phyloP scores from a whole-genome alignment of 2,113 vertebrate species.

The Corvus hawaiiensis region DNA sequence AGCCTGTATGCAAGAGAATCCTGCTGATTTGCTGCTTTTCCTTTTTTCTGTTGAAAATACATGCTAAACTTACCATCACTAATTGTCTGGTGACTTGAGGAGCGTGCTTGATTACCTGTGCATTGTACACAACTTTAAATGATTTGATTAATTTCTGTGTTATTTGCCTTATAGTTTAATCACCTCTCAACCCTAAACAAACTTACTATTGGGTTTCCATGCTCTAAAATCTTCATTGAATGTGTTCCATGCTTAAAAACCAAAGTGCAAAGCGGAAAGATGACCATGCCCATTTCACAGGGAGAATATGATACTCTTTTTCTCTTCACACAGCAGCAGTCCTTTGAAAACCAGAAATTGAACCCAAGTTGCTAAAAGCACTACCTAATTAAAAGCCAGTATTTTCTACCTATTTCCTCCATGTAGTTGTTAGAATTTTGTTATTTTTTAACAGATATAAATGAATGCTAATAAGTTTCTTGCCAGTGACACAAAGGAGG shows the following conservation, averaged over 20 bases:
- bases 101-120: not conserved
- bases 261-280: not conserved
- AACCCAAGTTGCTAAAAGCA: not conserved
- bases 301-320: not conserved
- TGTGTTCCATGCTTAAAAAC: not conserved
- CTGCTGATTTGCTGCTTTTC: not conserved
- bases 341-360: not conserved
- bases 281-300: not conserved
- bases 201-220: not conserved
- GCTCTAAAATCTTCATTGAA: not conserved
- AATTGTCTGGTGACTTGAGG: not conserved
- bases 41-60: not conserved
- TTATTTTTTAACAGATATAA: not conserved
- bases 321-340: not conserved
- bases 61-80: not conserved
- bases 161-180: not conserved
- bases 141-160: not conserved
- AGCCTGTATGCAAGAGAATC: not conserved
- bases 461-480: not conserved
- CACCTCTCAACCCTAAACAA: not conserved
- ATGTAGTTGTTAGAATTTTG: not conserved
- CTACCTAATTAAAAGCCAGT: not conserved
- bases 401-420: not conserved
- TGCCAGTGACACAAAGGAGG: not conserved
- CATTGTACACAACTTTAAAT: not conserved